These are phyloP conservation scores for Ochotona curzoniae DNA, from an alignment of 2,113 vertebrate genomes.

Conservation along the genomic window DNA sequence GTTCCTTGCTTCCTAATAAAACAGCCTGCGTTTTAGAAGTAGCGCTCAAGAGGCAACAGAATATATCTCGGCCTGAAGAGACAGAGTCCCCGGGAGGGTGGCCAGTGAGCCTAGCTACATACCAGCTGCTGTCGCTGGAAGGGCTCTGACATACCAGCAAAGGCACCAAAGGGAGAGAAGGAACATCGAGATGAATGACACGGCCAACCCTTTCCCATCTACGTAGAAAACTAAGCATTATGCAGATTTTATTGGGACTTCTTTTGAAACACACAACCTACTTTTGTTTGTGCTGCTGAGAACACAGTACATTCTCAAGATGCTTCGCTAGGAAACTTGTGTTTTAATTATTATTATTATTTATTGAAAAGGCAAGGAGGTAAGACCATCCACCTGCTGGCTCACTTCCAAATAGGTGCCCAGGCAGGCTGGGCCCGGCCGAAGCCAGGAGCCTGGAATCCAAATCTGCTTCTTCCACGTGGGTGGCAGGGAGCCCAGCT, in stretches of 20 bases:
- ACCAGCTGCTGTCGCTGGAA: background rate
- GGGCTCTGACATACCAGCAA: background rate
- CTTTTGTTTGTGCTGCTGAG: constrained; percentile 2
- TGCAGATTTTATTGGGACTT: background rate
- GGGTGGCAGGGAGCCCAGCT: too few species aligned
- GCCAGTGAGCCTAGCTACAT: background rate
- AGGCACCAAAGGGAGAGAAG: background rate
- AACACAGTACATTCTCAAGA: background rate
- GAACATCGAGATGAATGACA: background rate
- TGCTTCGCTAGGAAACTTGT: background rate
- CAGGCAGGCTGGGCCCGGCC: too few species aligned
- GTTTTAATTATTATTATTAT: too few species aligned
- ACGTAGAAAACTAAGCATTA: background rate
- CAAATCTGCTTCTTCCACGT: too few species aligned
- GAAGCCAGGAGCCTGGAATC: too few species aligned
- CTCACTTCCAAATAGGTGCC: too few species aligned
- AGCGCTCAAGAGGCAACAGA: too few species aligned
- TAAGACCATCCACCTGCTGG: too few species aligned
- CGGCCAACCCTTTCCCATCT: background rate
- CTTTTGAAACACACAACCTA: background rate
- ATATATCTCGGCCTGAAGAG: background rate
- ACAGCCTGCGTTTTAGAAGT: background rate
- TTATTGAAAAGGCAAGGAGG: too few species aligned
- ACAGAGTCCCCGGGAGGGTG: too few species aligned
- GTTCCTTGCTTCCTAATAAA: background rate